phyloP scores from a whole-genome alignment of 2,888 invertebrate species.

The Lomographa bimaculata region DNA sequence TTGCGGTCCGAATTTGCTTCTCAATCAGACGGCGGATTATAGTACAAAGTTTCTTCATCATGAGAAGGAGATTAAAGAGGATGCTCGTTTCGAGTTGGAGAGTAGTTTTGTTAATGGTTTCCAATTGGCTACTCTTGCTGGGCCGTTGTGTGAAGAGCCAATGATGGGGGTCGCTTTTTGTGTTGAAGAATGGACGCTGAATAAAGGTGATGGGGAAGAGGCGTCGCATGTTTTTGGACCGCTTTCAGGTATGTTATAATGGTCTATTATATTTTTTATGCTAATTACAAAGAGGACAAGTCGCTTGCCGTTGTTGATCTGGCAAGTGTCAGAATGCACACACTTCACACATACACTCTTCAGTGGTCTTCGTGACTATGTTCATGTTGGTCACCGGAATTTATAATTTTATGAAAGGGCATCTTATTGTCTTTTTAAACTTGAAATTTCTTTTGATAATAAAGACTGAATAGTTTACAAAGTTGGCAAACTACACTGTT shows the following conservation, averaged over 20 bases:
- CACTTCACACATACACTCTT: no score
- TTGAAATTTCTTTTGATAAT: no score
- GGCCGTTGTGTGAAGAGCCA: slow-evolving; percentile 98
- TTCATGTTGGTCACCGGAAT: no score
- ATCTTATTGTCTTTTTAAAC: no score
- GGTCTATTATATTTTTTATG: no score
- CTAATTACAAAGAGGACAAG: no score
- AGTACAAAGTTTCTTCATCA: slow-evolving; percentile 66
- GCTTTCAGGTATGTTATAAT: slow-evolving; percentile 73
- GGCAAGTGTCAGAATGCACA: no score
- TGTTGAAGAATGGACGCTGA: slow-evolving; percentile 91
- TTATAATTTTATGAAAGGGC: no score
- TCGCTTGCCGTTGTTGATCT: no score
- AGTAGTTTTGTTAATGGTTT: slow-evolving; percentile 94
- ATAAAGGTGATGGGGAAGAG: slow-evolving; percentile 65
- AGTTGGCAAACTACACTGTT: no score
- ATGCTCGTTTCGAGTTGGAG: slow-evolving; percentile 86
- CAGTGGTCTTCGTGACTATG: no score
- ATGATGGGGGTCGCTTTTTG: slow-evolving; percentile 97
- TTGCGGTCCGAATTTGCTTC: slow-evolving; percentile 94
- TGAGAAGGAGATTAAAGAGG: slow-evolving; percentile 66
- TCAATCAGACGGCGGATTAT: slow-evolving; percentile 91
- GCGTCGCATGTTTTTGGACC: slow-evolving; percentile 73
- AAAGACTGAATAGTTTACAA: no score
- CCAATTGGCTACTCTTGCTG: slow-evolving; percentile 93